A percentile compares a stretch with the other conserved stretches of the same genome.
Evolutionary conservation across 1,140 invertebrate species (phyloP).

Genomic region (Parapsyche elsis): DNA sequence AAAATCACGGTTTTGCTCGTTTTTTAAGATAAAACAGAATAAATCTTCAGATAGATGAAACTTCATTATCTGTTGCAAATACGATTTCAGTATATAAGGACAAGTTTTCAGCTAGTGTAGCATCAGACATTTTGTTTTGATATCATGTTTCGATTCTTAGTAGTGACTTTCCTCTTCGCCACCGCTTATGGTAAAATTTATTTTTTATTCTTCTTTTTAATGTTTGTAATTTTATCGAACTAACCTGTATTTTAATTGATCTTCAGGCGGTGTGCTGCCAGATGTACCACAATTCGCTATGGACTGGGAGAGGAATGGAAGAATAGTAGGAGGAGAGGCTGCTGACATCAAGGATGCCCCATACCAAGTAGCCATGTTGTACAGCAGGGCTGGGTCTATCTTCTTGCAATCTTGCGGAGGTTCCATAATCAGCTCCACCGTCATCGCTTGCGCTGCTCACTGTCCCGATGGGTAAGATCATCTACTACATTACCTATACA

Average conservation of each 20-base stretch:
- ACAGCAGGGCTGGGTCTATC: not conserved
- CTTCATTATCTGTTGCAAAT: not conserved
- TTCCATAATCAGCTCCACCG: slow-evolving; percentile 16
- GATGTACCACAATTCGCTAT: slow-evolving; percentile 14
- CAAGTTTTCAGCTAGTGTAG: not conserved
- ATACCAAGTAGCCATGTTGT: slow-evolving; percentile 51
- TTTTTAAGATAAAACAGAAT: not conserved
- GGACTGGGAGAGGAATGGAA: slow-evolving; percentile 37
- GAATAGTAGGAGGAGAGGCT: slow-evolving; percentile 44
- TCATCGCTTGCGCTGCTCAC: slow-evolving; percentile 12
- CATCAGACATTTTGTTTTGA: not conserved
- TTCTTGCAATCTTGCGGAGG: slow-evolving; percentile 23
- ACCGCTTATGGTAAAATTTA: slow-evolving; percentile 31
- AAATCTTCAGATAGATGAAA: not conserved
- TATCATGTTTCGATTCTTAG: slow-evolving; percentile 36
- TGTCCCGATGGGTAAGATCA: slow-evolving; percentile 12
- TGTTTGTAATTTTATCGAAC: too few relatives aligned
- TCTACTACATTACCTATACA: not conserved
- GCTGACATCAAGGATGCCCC: slow-evolving; percentile 52
- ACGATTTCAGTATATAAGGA: not conserved
- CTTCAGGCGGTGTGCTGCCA: slow-evolving; percentile 19
- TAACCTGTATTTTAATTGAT: not conserved
- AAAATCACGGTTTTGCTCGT: not conserved
- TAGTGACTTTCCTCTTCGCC: slow-evolving; percentile 23
- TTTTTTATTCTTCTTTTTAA: not conserved